Percentiles rank a stretch among this genome's conserved stretches.
These are phyloP conservation scores for Melinaea marsaeus DNA, from an alignment of 2,888 invertebrate genomes.

Conservation along the genomic window DNA sequence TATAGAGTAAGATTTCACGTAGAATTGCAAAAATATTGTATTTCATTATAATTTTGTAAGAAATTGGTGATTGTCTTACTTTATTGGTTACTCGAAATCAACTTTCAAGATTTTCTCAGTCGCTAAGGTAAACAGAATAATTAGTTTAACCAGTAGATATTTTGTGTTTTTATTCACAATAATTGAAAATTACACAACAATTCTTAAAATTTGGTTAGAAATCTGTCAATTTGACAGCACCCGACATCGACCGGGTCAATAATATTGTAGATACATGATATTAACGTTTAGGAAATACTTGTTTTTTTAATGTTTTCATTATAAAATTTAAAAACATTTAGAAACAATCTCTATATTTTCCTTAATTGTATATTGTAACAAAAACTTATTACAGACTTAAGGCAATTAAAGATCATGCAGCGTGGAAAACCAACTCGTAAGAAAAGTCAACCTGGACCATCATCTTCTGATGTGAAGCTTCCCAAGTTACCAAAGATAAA, in stretches of 20 bases:
- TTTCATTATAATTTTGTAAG: constrained; percentile 1
- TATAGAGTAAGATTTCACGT: constrained; percentile 1
- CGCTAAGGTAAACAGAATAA: neutral
- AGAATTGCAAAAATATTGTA: neutral
- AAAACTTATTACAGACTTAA: neutral
- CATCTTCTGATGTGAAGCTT: constrained; percentile 69
- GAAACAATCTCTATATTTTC: no score
- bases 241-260: neutral
- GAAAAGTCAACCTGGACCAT: constrained; percentile 60
- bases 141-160: neutral
- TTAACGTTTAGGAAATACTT: constrained; percentile 1
- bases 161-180: neutral
- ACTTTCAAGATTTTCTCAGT: neutral
- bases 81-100: neutral
- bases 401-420: constrained; percentile 33
- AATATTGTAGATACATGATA: neutral
- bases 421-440: constrained; percentile 61
- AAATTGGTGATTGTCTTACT: neutral
- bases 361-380: no score
- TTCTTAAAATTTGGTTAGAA: neutral
- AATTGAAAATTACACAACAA: constrained; percentile 9
- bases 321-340: no score
- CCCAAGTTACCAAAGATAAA: constrained; percentile 75
- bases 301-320: neutral
- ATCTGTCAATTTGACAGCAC: constrained; percentile 1